Evolutionary conservation across 2,113 vertebrate species (phyloP), one percentile per base, ranked within the genome.

Genomic region (Bombycilla garrulus): DNA sequence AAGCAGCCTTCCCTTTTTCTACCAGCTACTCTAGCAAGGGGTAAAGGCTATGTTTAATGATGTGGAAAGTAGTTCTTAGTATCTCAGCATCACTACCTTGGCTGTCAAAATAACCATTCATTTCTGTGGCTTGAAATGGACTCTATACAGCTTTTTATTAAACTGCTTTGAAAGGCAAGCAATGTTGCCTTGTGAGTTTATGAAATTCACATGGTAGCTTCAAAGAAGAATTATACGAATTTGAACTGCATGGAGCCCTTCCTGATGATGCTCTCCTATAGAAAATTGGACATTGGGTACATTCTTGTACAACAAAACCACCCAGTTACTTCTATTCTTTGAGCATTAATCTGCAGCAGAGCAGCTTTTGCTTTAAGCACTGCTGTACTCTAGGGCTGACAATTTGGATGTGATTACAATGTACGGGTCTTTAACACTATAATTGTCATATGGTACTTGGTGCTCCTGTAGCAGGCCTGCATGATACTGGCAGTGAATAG

Each of bases 81-180:
- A 70, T 36, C 86, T 95, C 91, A 90, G 81, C 74, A 90, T 74
- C 69, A 69, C 40, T 95, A 35, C 36, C 72, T 90, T 53, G 64
- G 14, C 61, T 92, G 81, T 86, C 88, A 93, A 96, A 97, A 93
- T 94, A 96, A 42, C 71, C 51, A 88, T 64, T 93, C 40, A 86
- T 96, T 96, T 96, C 84, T 1, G 0, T 58, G 72, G 24, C 81
- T 94, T 95, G 70, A 95, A 93, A 90, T 88, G 95, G 76, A 90
- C 78, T 74, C 57, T 79, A 15, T 86, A 70, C 45, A 95, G 72
- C 50, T 86, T 82, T 88, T 88, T 40, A 86, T 7, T 16, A 76
- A 96, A 95, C 51, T 70, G 60, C 54, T 92, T 65, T 94, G 67
- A 93, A 92, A 90, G 38, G 31, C 62, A 78, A 80, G 44, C 21